Base-by-base conservation (phyloP, 2,113 vertebrate species). In the Sylvilagus bachmani region DNA sequence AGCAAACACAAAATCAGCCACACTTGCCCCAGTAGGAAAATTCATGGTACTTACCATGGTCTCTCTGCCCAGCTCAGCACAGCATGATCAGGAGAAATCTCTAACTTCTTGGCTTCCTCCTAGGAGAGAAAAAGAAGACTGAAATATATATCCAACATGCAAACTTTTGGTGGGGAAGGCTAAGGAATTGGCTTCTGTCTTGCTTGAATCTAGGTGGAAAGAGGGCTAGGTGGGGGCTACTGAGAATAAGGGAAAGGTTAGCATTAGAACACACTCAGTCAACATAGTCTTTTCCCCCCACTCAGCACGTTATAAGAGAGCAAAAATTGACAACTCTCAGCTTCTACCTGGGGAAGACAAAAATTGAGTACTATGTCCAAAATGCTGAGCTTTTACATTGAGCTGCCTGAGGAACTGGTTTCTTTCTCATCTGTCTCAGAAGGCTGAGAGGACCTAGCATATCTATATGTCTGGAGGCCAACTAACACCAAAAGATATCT, bases 41-140 rank as follows among this genome's bases (percentile, higher is more conserved):
- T 8, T 31, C 13, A 25, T 75, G 12, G 38, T 85, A 92, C 67
- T 92, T 84, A 92, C 51, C 89, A 17, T 85, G 36, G 61, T 92
- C 25, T 84, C 38, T 66, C 58, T 74, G 73, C 44, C 73, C 61
- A 74, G 29, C 36, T 89, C 51, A 84, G 49, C 36, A 88, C 31
- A 53, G 12, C 38, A 49, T 2, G 64, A 64, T 61, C 58, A 77
- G 79, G 8, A 61, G 33, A 91, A 94, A 79, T 53, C n/a, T 80
- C 31, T 31, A 61, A 92, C 73, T 62, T 89, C 74, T 33, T 94
- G 51, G n/a, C n/a, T 96, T 96, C 85, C 80, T 31, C 85, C 85
- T 96, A 44, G 71, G 36, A 92, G 38, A 31, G n/a, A 78, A 79
- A 86, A 83, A 89, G 38, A 91, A 85, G 10, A 49, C 44, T 85